Percentiles rank a stretch among this genome's conserved stretches.
Evolutionary conservation across 2,797 vertebrate species (phyloP).

Genomic region (Arctocebus calabarensis): DNA sequence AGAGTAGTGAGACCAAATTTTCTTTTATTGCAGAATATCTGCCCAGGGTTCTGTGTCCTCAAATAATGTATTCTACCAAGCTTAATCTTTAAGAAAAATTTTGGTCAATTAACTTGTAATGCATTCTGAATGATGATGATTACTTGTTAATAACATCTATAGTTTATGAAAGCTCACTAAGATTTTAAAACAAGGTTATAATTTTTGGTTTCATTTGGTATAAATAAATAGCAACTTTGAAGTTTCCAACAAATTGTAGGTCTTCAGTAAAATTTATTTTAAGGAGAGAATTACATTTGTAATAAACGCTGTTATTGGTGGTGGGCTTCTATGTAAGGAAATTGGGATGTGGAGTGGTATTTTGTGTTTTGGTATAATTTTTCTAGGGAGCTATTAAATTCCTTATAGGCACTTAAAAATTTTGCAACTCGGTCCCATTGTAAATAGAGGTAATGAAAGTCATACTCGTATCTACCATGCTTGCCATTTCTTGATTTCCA

Average conservation of each 20-base stretch:
- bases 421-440: not conserved
- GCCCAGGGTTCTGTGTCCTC: not conserved
- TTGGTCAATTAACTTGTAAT: not conserved
- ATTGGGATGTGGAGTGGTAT: not conserved
- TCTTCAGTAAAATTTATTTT: not conserved
- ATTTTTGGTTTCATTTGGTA: slow-evolving; percentile 5
- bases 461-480: not conserved
- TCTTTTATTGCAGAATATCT: slow-evolving; percentile 21
- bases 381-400: not conserved
- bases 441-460: not conserved
- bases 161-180: not conserved
- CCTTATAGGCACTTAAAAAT: not conserved
- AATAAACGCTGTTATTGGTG: not conserved
- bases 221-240: not conserved
- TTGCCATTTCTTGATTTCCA: slow-evolving; percentile 21
- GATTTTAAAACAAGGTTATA: not conserved
- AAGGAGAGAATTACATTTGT: slow-evolving; percentile 16
- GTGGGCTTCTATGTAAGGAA: not conserved
- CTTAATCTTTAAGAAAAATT: not conserved
- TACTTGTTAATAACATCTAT: not conserved
- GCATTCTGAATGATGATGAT: not conserved
- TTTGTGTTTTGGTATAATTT: slow-evolving; percentile 12
- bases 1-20: not conserved
- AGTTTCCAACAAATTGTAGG: not conserved
- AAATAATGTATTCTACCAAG: not conserved